Base-by-base conservation (phyloP, 2,113 vertebrate species). In the Crocuta crocuta region DNA sequence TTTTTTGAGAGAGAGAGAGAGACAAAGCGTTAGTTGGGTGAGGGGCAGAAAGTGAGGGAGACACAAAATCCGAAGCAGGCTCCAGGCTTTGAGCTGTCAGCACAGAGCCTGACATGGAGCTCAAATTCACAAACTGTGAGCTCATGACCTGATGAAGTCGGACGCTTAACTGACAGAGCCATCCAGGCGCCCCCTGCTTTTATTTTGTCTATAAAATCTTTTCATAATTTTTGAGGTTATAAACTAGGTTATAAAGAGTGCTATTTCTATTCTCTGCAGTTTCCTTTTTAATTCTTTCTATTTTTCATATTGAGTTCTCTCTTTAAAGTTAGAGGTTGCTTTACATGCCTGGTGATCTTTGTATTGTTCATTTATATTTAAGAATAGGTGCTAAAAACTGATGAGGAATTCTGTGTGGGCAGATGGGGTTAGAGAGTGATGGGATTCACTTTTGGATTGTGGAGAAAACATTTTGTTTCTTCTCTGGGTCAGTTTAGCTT, bases 201-300 rank as follows among this genome's bases (percentile, higher is more conserved):
- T 90, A 82, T 88, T 71, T 95, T 88, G 61, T n/a, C 68, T 35
- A 70, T 19, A 63, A 90, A 58, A 91, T 86, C 16, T 83, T 84
- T 23, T 92, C 45, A 79, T 83, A 43, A 68, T 76, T 95, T 92
- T 91, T 48, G 19, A 95, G 5, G 19, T 6, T 83, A 74, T 66
- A 68, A 81, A 78, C 70, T 70, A 70, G n/a, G n/a, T 76, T n/a
- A 71, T 92, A 68, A 80, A 93, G 8, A 92, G 9, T 73, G 28
- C 58, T 93, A 70, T 91, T 84, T 55, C 45, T 91, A 33, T 70
- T 91, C 9, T 92, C n/a, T 68, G 0, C 45, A 45, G 23, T 95
- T 95, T 90, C 16, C 13, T 53, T 55, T 78, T 68, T 7, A 12
- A 63, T 78, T 85, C 66, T 68, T 61, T 39, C 35, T 61, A 43